A percentile compares a stretch with the other conserved stretches of the same genome.
Evolutionary conservation across 2,797 vertebrate species (phyloP).

Genomic region (Sorex maritimensis): DNA sequence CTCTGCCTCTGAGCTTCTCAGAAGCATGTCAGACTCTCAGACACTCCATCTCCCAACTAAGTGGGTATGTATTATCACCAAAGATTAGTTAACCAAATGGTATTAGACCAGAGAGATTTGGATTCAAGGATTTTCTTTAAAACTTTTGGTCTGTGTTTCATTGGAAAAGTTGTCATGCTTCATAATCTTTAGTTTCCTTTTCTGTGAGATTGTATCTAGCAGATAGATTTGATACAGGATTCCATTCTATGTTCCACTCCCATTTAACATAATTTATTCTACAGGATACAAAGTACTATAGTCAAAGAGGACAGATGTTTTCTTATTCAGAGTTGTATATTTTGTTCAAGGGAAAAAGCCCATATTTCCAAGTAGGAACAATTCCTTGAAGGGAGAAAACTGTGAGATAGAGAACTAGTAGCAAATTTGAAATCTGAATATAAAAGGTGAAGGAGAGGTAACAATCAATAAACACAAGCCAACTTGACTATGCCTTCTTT

Average conservation of each 20-base stretch:
- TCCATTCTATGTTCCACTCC: neutral
- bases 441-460: neutral
- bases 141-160: neutral
- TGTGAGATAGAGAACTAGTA: constrained; percentile 21
- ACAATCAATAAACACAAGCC: neutral
- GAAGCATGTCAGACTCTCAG: no score
- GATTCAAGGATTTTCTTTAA: neutral
- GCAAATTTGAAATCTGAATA: constrained; percentile 11
- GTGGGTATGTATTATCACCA: neutral
- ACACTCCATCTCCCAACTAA: no score
- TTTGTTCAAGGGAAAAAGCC: constrained; percentile 13
- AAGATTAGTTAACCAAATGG: no score
- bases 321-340: constrained; percentile 47
- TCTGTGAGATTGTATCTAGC: neutral
- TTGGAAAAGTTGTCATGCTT: constrained; percentile 20
- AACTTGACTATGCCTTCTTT: neutral
- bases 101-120: neutral
- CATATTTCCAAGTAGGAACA: constrained; percentile 12
- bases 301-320: neutral
- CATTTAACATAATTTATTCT: neutral
- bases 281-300: constrained; percentile 6
- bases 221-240: constrained; percentile 35
- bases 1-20: no score
- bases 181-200: constrained; percentile 2
- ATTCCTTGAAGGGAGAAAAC: constrained; percentile 16